Conservation (phyloP, 2,797 vertebrate genomes). For the Chanos chanos region DNA sequence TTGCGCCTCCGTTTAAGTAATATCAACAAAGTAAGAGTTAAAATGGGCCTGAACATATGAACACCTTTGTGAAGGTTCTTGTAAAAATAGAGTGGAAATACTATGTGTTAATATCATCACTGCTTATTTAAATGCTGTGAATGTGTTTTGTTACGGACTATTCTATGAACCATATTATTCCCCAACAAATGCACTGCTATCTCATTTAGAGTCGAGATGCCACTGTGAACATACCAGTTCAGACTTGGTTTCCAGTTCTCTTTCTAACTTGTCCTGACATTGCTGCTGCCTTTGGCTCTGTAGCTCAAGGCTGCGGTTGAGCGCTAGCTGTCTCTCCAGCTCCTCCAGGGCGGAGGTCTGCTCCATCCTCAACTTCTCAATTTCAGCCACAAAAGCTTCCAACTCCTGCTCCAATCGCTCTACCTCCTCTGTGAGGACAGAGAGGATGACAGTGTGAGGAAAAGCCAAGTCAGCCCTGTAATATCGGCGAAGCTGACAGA, state of each 20-base stretch:
- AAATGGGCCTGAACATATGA: no score
- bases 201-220: neutral
- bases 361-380: constrained; percentile 65
- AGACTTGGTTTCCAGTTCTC: constrained; percentile 75
- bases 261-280: constrained; percentile 63
- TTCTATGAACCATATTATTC: no score
- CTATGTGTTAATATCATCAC: no score
- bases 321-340: constrained; percentile 66
- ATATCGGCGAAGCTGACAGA: neutral
- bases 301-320: constrained; percentile 68
- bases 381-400: constrained; percentile 65
- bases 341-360: constrained; percentile 65
- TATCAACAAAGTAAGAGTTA: no score
- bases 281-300: constrained; percentile 65
- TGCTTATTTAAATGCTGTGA: no score
- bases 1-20: no score
- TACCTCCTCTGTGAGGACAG: constrained; percentile 70
- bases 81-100: no score
- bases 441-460: neutral
- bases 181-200: neutral
- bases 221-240: constrained; percentile 69
- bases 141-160: no score
- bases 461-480: neutral
- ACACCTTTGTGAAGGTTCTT: no score
- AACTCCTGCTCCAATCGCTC: constrained; percentile 77